These are phyloP conservation scores for Lethenteron reissneri DNA, from an alignment of 2,113 vertebrate genomes.

Conservation along the genomic window DNA sequence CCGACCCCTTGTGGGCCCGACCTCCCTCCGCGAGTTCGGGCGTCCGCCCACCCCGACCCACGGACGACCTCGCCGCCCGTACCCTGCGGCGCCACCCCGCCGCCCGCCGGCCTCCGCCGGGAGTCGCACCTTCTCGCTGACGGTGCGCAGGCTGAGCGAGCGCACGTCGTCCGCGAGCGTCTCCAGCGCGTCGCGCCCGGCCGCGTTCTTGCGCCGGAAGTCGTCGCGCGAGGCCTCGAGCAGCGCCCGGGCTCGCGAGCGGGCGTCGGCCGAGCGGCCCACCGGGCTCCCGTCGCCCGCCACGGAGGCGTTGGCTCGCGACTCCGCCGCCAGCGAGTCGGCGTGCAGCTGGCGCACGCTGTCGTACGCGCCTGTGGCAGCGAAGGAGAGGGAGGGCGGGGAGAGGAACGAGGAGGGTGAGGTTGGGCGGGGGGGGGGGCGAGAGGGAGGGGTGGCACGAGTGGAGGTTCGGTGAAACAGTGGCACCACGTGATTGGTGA, in stretches of 20 bases:
- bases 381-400: background rate
- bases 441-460: no score
- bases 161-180: conserved; percentile 27
- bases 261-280: conserved; percentile 36
- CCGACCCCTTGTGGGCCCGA: fast-evolving
- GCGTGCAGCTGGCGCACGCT: conserved; percentile 49
- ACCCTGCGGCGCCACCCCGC: no score
- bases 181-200: conserved; percentile 41
- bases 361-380: conserved; percentile 54
- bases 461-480: no score
- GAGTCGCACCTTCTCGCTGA: conserved; percentile 55
- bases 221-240: conserved; percentile 32
- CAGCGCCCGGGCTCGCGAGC: conserved; percentile 35
- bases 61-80: background rate
- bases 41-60: background rate
- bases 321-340: conserved; percentile 44
- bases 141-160: conserved; percentile 36
- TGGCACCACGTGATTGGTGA: no score
- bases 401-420: background rate
- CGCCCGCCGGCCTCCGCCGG: background rate
- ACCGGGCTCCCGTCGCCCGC: conserved; percentile 32
- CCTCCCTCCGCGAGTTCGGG: background rate
- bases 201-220: conserved; percentile 52
- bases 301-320: conserved; percentile 32
- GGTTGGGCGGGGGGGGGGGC: no score